phyloP scores from a whole-genome alignment of 2,797 vertebrate species.

The Morelia viridis region DNA sequence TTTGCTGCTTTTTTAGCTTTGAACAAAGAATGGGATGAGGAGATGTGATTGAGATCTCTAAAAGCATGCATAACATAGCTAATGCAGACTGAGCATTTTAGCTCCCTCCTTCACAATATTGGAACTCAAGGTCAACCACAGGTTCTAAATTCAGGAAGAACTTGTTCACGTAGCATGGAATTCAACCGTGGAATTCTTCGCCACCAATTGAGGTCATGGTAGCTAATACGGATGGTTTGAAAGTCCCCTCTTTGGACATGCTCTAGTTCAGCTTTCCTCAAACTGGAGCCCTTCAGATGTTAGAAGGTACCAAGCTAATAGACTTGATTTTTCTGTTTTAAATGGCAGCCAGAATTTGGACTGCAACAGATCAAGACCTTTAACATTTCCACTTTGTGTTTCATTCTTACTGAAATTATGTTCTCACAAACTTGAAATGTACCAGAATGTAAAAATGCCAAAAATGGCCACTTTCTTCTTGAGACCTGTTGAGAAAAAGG shows the following conservation, averaged over 20 bases:
- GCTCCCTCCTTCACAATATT: not conserved
- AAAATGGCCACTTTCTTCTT: no score
- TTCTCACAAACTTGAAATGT: no score
- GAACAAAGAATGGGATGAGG: not conserved
- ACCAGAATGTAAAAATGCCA: no score
- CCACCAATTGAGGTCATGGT: not conserved
- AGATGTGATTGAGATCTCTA: not conserved
- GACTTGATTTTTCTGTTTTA: not conserved
- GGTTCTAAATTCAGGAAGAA: not conserved
- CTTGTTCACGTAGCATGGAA: not conserved
- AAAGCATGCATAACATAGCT: not conserved
- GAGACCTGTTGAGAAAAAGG: no score
- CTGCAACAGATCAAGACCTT: not conserved
- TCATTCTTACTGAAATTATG: no score
- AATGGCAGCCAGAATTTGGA: no score
- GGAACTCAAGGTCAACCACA: not conserved
- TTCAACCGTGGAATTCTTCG: not conserved
- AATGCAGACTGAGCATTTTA: not conserved
- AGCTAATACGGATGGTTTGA: not conserved
- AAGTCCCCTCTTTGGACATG: not conserved
- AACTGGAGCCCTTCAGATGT: no score
- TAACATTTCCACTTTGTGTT: not conserved
- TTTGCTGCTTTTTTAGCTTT: not conserved
- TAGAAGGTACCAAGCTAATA: not conserved
- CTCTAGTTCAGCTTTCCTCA: not conserved